Evolutionary conservation across 2,797 vertebrate genomes (phyloP).

Genomic region (Acipenser transmontanus): DNA sequence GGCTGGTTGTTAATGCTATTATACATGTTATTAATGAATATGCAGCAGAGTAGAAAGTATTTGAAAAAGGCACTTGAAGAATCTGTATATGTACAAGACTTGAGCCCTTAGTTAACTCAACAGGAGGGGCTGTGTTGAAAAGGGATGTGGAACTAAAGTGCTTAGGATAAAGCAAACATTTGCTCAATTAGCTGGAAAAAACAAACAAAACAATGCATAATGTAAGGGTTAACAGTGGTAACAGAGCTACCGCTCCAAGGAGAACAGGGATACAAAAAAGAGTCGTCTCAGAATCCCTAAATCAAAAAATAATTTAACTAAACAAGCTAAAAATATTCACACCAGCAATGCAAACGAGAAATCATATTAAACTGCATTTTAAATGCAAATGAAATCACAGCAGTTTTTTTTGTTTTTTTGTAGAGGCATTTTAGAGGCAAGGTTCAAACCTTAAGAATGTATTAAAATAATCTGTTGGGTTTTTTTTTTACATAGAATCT

Average conservation of each 20-base stretch:
- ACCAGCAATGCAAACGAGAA: conserved; percentile 60
- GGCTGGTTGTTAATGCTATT: no score
- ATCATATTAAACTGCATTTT: conserved; percentile 54
- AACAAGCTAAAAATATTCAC: conserved; percentile 62
- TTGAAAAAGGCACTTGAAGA: no score
- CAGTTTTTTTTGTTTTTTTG: conserved; percentile 44
- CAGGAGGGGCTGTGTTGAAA: no score
- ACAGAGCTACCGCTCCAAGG: conserved; percentile 51
- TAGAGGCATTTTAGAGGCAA: conserved; percentile 37
- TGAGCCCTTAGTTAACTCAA: no score
- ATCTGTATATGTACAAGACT: no score
- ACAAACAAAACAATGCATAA: conserved; percentile 45
- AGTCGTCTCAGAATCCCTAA: conserved; percentile 59
- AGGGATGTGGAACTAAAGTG: conserved; percentile 14
- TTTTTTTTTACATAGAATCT: not conserved
- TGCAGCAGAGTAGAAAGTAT: no score
- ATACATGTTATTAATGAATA: no score
- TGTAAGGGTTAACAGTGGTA: conserved; percentile 59
- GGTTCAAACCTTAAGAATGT: conserved; percentile 37
- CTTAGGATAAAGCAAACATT: conserved; percentile 46
- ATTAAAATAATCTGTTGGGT: conserved; percentile 27
- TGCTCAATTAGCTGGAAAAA: conserved; percentile 52
- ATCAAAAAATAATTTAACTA: conserved; percentile 62
- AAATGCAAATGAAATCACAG: conserved; percentile 60
- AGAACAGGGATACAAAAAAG: conserved; percentile 50